These are phyloP conservation scores for Suricata suricatta DNA, from an alignment of 2,113 vertebrate species.

Conservation along the genomic window DNA sequence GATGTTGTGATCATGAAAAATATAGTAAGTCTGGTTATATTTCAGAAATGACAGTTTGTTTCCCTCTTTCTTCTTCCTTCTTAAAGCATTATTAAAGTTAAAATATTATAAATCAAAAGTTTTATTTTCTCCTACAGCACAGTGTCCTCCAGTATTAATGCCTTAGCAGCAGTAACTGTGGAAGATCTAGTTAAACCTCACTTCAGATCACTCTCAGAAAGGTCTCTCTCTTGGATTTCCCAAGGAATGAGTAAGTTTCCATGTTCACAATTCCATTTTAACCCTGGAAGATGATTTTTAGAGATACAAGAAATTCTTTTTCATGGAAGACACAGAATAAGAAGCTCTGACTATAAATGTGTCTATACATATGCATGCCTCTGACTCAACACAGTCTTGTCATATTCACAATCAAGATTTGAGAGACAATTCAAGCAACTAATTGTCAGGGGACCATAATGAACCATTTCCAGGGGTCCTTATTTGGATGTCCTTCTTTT, in stretches of 20 bases:
- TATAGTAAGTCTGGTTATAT: neutral
- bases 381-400: neutral
- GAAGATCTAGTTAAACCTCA: slow-evolving; percentile 89
- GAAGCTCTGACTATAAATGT: neutral
- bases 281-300: neutral
- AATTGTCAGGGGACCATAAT: neutral
- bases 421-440: neutral
- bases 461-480: neutral
- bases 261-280: neutral
- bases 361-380: neutral
- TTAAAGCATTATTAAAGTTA: neutral
- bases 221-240: slow-evolving; percentile 86
- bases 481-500: neutral
- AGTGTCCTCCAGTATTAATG: slow-evolving; percentile 93
- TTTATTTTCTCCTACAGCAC: slow-evolving; percentile 82
- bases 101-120: neutral
- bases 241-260: slow-evolving; percentile 89
- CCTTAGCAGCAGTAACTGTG: slow-evolving; percentile 90
- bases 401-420: neutral
- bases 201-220: slow-evolving; percentile 85
- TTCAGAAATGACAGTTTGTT: neutral
- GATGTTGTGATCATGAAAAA: neutral
- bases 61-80: neutral
- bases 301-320: neutral
- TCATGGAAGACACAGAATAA: neutral